Evolutionary conservation across 1,140 invertebrate genomes (phyloP), one percentile per base, ranked within the genome.

Genomic region (Pogonus chalceus): DNA sequence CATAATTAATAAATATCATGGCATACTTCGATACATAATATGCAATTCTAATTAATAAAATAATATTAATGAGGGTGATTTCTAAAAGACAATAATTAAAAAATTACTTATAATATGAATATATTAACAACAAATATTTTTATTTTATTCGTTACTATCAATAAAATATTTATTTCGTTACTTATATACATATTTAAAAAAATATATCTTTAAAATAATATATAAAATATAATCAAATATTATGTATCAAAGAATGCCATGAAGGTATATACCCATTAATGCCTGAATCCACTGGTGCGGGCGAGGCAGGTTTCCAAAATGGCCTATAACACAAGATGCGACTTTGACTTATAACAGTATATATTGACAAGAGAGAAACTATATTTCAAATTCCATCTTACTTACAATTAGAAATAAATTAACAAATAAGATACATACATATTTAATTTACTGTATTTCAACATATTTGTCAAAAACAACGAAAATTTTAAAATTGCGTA

Each of bases 261-360:
- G 37, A 43, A 10, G 37, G 37, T 12, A 43, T 43, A n/a, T n/a
- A n/a, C n/a, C 37, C 37, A 43, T 43, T 43, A 43, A 43, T 43
- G 37, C 37, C 37, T 43, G 37, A 43, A 43, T 43, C 50, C 54
- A 55, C 49, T 51, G 54, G 54, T 55, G 54, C 54, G 43, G 54
- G 54, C 54, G 54, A 48, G 50, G 49, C 49, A 51, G 37, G 54
- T 55, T 55, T 55, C 54, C 54, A 55, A 55, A 55, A 55, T 26
- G 54, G 54, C 54, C 54, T 55, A 55, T 55, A 12, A 7, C n/a
- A n/a, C 37, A 43, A 43, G 37, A 16, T 43, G 37, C 37, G 37
- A 43, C 7, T 18, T 43, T 43, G 37, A 43, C 37, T 43, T 16
- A 16, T 10, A 4, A 43, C 9, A 43, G 37, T 43, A 43, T 4